Evolutionary conservation across 1,140 invertebrate genomes (phyloP).

Genomic region (Lepidotrigona ventralis): DNA sequence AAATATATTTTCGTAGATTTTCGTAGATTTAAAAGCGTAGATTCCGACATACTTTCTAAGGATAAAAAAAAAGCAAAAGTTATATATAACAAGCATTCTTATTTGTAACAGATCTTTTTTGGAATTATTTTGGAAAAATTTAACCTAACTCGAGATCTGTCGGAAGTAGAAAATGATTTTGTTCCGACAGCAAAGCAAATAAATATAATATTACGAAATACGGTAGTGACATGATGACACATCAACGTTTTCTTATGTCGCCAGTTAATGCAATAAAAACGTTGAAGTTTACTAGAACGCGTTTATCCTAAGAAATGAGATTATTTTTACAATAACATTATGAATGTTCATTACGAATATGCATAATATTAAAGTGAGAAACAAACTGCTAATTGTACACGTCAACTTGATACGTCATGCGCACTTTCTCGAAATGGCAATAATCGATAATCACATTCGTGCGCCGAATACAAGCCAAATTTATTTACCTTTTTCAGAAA

Average conservation of each 20-base stretch:
- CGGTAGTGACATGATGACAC: neutral
- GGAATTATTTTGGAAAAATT: neutral
- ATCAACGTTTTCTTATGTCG: neutral
- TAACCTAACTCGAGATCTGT: neutral
- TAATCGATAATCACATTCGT: slow-evolving; percentile 65
- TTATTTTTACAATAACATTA: neutral
- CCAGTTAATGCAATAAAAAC: neutral
- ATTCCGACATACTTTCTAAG: neutral
- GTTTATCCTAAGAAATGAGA: neutral
- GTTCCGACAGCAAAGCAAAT: neutral
- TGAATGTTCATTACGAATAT: neutral
- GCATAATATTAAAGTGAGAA: neutral
- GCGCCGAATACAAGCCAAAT: slow-evolving; percentile 21
- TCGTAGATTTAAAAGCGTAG: neutral
- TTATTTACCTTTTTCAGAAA: slow-evolving; percentile 52
- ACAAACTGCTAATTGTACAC: slow-evolving; percentile 8
- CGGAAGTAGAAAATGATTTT: neutral
- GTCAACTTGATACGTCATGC: slow-evolving; percentile 62
- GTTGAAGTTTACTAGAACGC: neutral
- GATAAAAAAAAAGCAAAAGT: neutral
- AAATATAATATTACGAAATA: slow-evolving; percentile 15
- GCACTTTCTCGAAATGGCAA: slow-evolving; percentile 65
- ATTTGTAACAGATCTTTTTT: too few relatives aligned
- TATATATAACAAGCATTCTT: neutral
- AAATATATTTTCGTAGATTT: slow-evolving; percentile 9